Conservation (phyloP, 2,888 invertebrate species). For the Thymelicus acteon region DNA sequence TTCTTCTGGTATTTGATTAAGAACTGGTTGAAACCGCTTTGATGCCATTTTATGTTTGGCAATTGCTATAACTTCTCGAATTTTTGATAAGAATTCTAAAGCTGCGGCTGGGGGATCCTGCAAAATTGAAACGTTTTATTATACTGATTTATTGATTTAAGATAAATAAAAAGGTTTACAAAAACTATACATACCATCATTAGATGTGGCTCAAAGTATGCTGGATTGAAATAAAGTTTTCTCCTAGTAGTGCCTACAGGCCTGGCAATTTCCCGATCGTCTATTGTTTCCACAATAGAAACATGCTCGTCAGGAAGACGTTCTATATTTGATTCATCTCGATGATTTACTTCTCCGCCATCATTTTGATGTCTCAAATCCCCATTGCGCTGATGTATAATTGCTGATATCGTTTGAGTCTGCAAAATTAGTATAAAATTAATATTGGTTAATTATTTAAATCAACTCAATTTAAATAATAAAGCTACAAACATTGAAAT, state of each 20-base stretch:
- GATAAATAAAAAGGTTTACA: background rate
- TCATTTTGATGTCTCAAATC: conserved; percentile 67
- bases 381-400: conserved; percentile 87
- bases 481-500: conserved; percentile 62
- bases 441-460: background rate
- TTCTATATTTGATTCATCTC: conserved; percentile 87
- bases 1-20: conserved; percentile 93
- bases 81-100: conserved; percentile 94
- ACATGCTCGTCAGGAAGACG: conserved; percentile 93
- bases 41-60: conserved; percentile 95
- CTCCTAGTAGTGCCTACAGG: conserved; percentile 89
- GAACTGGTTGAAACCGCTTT: conserved; percentile 91
- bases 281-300: conserved; percentile 92
- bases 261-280: conserved; percentile 88
- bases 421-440: conserved; percentile 50
- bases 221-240: conserved; percentile 95
- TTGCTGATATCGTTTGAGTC: conserved; percentile 87
- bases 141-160: background rate
- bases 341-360: conserved; percentile 66
- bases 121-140: conserved; percentile 49
- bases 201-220: conserved; percentile 95
- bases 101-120: conserved; percentile 96
- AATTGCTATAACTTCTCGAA: conserved; percentile 95
- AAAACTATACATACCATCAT: conserved; percentile 87
- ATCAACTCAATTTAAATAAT: background rate